These are phyloP conservation scores for Trachemys scripta DNA, from an alignment of 2,113 vertebrate species.

Conservation along the genomic window DNA sequence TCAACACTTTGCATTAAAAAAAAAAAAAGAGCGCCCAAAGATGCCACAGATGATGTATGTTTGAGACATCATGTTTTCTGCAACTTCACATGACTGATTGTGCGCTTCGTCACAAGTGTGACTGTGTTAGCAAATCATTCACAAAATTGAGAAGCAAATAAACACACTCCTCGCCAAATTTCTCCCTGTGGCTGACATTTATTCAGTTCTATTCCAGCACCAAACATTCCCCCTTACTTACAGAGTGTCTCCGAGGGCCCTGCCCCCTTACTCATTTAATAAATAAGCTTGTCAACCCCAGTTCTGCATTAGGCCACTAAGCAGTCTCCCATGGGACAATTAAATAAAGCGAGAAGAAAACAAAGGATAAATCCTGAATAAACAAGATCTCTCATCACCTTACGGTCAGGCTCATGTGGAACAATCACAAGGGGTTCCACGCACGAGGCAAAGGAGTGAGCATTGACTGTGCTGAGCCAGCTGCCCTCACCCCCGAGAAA, in stretches of 20 bases:
- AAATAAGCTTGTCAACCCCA: constrained; percentile 60
- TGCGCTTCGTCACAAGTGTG: background rate
- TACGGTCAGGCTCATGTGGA: background rate
- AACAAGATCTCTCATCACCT: background rate
- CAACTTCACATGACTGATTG: background rate
- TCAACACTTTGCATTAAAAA: accelerated
- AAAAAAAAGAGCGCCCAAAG: accelerated
- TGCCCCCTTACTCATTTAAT: constrained; percentile 44
- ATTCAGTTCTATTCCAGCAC: constrained; percentile 14
- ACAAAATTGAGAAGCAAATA: background rate
- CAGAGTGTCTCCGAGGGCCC: constrained; percentile 42
- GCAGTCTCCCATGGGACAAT: constrained; percentile 14
- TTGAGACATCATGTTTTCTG: background rate
- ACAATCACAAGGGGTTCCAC: no score
- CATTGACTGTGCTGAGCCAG: no score
- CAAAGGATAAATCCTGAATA: constrained; percentile 15
- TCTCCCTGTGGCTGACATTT: background rate
- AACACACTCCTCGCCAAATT: background rate
- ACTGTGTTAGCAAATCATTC: accelerated
- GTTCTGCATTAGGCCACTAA: constrained; percentile 45
- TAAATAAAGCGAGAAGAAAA: constrained; percentile 60
- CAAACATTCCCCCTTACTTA: constrained; percentile 45
- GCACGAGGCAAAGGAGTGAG: no score
- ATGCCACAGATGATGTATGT: background rate
- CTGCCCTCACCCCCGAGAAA: no score